phyloP scores from a whole-genome alignment of 2,888 invertebrate genomes.

The Pediacus dermestoides region DNA sequence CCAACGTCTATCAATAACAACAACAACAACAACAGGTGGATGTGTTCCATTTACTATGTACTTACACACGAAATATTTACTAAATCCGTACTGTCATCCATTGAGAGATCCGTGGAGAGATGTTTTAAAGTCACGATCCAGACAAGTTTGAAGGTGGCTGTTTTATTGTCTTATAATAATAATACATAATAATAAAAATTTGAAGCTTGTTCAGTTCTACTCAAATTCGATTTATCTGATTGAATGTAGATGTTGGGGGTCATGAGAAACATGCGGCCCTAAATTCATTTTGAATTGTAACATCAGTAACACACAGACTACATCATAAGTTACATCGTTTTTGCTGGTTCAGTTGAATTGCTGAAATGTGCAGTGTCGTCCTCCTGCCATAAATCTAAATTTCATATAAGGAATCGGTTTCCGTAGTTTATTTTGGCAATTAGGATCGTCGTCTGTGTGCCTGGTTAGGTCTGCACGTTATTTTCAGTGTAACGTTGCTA shows the following conservation, averaged over 20 bases:
- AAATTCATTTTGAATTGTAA: constrained; percentile 24
- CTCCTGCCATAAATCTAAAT: constrained; percentile 28
- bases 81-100: too few relatives aligned
- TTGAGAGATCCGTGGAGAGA: too few relatives aligned
- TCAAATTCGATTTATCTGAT: constrained; percentile 38
- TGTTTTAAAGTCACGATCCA: constrained; percentile 22
- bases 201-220: constrained; percentile 31
- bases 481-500: too few relatives aligned
- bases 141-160: too few relatives aligned
- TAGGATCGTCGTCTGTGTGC: too few relatives aligned
- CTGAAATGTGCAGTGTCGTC: constrained; percentile 24
- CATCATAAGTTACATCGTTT: neutral
- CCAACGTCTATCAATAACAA: too few relatives aligned
- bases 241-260: constrained; percentile 39
- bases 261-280: constrained; percentile 36
- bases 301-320: constrained; percentile 13
- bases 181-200: constrained; percentile 23
- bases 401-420: too few relatives aligned
- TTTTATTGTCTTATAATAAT: constrained; percentile 27
- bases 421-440: too few relatives aligned
- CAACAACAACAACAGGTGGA: too few relatives aligned
- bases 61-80: too few relatives aligned
- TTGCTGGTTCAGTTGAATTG: neutral
- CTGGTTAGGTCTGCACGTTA: too few relatives aligned
- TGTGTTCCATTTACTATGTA: too few relatives aligned